Base-by-base conservation (phyloP, 1,140 invertebrate genomes). In the Cyrtorhinus lividipennis region DNA sequence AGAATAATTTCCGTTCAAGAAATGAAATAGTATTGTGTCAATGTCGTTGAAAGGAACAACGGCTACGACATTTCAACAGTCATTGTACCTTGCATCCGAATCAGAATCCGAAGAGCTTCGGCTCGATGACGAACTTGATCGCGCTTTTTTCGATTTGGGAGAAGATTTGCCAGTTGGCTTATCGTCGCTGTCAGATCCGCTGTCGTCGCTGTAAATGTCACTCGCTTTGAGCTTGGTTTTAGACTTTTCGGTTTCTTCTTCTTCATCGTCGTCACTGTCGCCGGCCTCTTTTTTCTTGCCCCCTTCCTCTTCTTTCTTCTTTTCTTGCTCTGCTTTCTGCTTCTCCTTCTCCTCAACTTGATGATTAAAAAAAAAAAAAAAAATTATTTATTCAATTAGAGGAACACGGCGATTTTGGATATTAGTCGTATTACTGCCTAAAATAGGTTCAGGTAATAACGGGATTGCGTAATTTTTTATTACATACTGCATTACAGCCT, bases 161-260 rank as follows among this genome's bases (percentile, higher is more conserved):
- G 27, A 26, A 8, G 12, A 13, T 53, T 53, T 20, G 48, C 12
- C 12, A 10, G 48, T 44, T 44, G 38, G 8, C 15, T 63, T 22
- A 15, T 53, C 81, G 56, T 77, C 84, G n/a, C 81, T 83, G 67
- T 85, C 87, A 63, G 85, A 90, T 10, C 87, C 90, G 66, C 90
- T 92, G 66, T 95, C 92, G 73, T 96, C 93, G 0, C 92, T 95
- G 74, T 96, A 96, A 68, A 96, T 92, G 75, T 97, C 93, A 0
- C 90, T 92, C 0, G 91, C 89, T 76, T 93, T 95, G 59, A 93
- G 75, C 72, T 90, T 85, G 59, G 81, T 82, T 68, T 81, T 82
- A 1, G 73, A 73, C 18, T 69, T 67, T 64, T 75, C 75, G 26
- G 79, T 77, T 46, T 78, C 77, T 66, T 79, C 75, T 65, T 81